Base-by-base conservation (phyloP, 2,113 vertebrate species). In the Dromiciops gliroides region DNA sequence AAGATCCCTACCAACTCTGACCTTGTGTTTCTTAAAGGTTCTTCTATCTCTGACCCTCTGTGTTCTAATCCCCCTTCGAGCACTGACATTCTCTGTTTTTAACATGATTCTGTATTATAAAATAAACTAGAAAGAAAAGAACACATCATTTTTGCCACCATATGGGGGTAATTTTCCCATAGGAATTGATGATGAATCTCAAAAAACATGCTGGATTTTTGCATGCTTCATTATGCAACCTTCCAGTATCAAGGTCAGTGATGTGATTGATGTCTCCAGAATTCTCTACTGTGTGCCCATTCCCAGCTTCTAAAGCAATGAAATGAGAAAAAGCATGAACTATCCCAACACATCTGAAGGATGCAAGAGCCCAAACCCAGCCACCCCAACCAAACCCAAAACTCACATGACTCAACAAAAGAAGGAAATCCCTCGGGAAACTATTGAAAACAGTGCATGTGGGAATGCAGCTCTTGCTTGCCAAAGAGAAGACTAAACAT, bases 381-480 rank as follows among this genome's bases (percentile, higher is more conserved):
- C 16, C 60, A 12, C 37, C n/a, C 37, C 60, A 23, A 23, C 19
- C 83, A 96, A 95, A 95, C 94, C 95, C 94, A 96, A 94, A 94
- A 97, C 93, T 96, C 96, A 83, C 48, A 50, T 95, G 51, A 95
- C 96, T 95, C 60, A 89, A 94, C 96, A 50, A 95, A 92, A 91
- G 95, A 96, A 96, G 96, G 94, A 97, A 93, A 94, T 97, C 97
- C 94, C 96, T 31, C n/a, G 93, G 96, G 97, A 96, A 97, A 95
- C 96, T 95, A 97, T 98, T 97, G 97, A 93, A 97, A 98, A 98
- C 97, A 97, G 94, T 96, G 96, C 96, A 96, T n/a, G 95, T 97
- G 97, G 97, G 97, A 94, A 96, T 93, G 97, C 53, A 89, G 95
- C 95, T 96, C 95, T 97, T 97, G 97, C 95, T 97, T 97, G 97